Percentiles rank a stretch among this genome's conserved stretches.
Conservation (phyloP, 2,113 vertebrate species). For the Sinocyclocheilus grahami region DNA sequence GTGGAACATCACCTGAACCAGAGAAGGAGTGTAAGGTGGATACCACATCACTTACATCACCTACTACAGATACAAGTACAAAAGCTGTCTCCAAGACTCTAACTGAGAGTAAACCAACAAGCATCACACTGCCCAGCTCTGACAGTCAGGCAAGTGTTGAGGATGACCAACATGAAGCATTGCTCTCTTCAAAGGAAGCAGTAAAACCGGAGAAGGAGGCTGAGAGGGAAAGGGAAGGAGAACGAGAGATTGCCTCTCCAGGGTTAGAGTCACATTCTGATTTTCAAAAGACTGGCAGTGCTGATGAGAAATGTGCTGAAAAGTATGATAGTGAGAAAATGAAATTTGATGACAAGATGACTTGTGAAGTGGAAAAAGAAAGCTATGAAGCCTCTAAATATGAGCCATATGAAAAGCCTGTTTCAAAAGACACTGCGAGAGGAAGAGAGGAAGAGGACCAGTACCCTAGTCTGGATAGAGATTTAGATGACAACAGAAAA, state of each 20-base stretch:
- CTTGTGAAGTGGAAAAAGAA: slow-evolving; percentile 59
- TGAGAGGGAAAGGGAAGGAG: slow-evolving; percentile 74
- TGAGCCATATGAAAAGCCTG: slow-evolving; percentile 75
- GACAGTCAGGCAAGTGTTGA: slow-evolving; percentile 63
- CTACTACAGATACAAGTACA: slow-evolving; percentile 53
- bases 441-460: slow-evolving; percentile 61
- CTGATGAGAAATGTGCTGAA: slow-evolving; percentile 49
- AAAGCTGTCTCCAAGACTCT: slow-evolving; percentile 38
- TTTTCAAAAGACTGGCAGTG: slow-evolving; percentile 56
- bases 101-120: slow-evolving; percentile 61
- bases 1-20: slow-evolving; percentile 46
- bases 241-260: slow-evolving; percentile 74
- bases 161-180: slow-evolving; percentile 58
- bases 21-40: slow-evolving; percentile 56
- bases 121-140: slow-evolving; percentile 56
- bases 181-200: slow-evolving; percentile 37
- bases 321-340: neutral
- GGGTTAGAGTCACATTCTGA: slow-evolving; percentile 67
- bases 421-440: slow-evolving; percentile 60
- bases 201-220: slow-evolving; percentile 72
- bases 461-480: slow-evolving; percentile 59
- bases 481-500: slow-evolving; percentile 70
- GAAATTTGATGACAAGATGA: slow-evolving; percentile 50
- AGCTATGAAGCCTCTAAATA: slow-evolving; percentile 71
- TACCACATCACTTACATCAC: slow-evolving; percentile 44